Conservation (phyloP, 2,888 invertebrate genomes). For the Noctua fimbriata region DNA sequence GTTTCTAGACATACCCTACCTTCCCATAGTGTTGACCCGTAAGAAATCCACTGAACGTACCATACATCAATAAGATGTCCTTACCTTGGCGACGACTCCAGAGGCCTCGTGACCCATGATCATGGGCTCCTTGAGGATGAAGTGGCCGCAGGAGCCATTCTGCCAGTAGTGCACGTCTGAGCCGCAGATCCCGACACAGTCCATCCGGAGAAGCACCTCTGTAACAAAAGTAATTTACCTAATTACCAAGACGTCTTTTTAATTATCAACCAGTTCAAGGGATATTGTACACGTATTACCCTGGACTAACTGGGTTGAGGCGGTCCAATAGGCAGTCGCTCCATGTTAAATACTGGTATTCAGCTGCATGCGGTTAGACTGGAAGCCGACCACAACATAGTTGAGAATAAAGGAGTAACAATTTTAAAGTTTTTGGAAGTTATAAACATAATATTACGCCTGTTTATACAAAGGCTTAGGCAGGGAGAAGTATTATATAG, state of each 20-base stretch:
- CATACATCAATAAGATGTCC: neutral
- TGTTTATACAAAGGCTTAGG: neutral
- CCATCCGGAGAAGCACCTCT: constrained; percentile 97
- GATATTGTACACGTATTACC: neutral
- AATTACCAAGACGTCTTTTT: neutral
- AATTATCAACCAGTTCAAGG: neutral
- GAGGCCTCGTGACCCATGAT: constrained; percentile 98
- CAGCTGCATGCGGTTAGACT: neutral
- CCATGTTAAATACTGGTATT: neutral
- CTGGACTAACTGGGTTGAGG: neutral
- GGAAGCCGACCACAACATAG: neutral
- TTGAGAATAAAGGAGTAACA: neutral
- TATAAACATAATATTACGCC: neutral
- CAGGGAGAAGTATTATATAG: neutral
- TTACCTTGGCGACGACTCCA: constrained; percentile 94
- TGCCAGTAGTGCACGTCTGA: constrained; percentile 98
- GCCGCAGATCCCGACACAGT: constrained; percentile 99
- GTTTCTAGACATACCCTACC: neutral
- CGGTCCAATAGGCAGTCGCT: neutral
- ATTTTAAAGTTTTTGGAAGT: neutral
- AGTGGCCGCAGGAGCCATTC: constrained; percentile 96
- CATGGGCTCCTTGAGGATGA: constrained; percentile 96
- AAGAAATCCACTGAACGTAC: neutral
- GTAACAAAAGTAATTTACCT: constrained; percentile 46
- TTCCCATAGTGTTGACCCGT: neutral